These are phyloP conservation scores for Drosophila ironensis DNA, from an alignment of 1,140 invertebrate species.

Conservation along the genomic window DNA sequence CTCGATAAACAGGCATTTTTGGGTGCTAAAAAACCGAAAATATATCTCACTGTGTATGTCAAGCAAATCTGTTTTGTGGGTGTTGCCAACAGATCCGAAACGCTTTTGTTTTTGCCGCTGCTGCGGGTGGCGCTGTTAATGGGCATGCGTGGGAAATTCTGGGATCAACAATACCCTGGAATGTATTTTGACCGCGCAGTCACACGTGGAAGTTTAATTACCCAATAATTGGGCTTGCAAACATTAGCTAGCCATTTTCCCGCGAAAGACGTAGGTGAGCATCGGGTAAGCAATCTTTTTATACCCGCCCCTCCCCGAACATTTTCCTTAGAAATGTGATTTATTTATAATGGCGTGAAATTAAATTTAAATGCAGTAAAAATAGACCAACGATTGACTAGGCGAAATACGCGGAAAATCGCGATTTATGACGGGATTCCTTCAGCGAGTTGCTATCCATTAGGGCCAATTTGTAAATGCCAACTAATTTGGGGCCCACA, in stretches of 20 bases:
- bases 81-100: constrained; percentile 20
- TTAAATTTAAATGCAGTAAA: constrained; percentile 47
- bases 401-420: constrained; percentile 13
- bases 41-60: constrained; percentile 2
- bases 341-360: constrained; percentile 41
- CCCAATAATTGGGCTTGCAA: constrained; percentile 26
- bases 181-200: constrained; percentile 5
- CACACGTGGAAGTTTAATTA: constrained; percentile 30
- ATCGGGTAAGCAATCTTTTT: neutral
- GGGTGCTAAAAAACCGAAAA: neutral
- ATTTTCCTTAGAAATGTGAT: constrained; percentile 36
- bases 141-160: constrained; percentile 41
- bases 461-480: constrained; percentile 46
- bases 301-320: constrained; percentile 2
- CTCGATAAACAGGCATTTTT: too few relatives aligned
- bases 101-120: constrained; percentile 7
- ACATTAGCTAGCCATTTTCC: constrained; percentile 8
- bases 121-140: constrained; percentile 16
- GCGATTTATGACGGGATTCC: constrained; percentile 40
- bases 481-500: constrained; percentile 41
- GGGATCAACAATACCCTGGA: constrained; percentile 30
- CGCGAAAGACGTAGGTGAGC: constrained; percentile 27
- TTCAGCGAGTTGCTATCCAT: constrained; percentile 20
- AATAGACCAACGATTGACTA: constrained; percentile 24
- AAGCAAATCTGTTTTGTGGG: constrained; percentile 25